A percentile compares a stretch with the other conserved stretches of the same genome.
Evolutionary conservation across 2,888 invertebrate species (phyloP).

Genomic region (Tetragonula carbonaria): DNA sequence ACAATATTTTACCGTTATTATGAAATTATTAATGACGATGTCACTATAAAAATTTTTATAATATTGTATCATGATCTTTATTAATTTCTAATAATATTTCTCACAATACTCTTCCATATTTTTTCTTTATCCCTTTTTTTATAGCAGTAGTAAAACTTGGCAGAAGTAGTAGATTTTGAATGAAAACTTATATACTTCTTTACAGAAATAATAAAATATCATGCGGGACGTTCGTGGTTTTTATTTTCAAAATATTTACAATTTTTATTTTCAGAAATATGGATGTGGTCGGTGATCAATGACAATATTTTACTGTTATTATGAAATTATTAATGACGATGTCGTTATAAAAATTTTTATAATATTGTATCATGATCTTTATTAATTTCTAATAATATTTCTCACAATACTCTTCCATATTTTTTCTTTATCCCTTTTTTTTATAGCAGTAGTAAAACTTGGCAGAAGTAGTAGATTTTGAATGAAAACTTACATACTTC

Average conservation of each 20-base stretch:
- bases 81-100: not conserved
- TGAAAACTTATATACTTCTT: not conserved
- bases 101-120: not conserved
- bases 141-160: too few relatives aligned
- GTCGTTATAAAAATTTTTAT: too few relatives aligned
- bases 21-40: not conserved
- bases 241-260: not conserved
- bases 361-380: not conserved
- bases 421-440: not conserved
- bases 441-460: too few relatives aligned
- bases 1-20: not conserved
- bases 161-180: not conserved
- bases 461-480: not conserved
- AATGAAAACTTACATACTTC: not conserved
- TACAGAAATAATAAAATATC: not conserved
- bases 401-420: not conserved
- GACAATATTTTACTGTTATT: not conserved
- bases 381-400: not conserved
- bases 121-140: not conserved
- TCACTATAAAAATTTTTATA: too few relatives aligned
- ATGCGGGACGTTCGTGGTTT: not conserved
- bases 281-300: slow-evolving; percentile 11
- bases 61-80: not conserved
- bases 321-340: not conserved
- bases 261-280: not conserved